Percentiles rank a stretch among this genome's conserved stretches.
These are phyloP conservation scores for Caenorhabditis remanei DNA, from an alignment of 1,140 invertebrate genomes.

Conservation along the genomic window DNA sequence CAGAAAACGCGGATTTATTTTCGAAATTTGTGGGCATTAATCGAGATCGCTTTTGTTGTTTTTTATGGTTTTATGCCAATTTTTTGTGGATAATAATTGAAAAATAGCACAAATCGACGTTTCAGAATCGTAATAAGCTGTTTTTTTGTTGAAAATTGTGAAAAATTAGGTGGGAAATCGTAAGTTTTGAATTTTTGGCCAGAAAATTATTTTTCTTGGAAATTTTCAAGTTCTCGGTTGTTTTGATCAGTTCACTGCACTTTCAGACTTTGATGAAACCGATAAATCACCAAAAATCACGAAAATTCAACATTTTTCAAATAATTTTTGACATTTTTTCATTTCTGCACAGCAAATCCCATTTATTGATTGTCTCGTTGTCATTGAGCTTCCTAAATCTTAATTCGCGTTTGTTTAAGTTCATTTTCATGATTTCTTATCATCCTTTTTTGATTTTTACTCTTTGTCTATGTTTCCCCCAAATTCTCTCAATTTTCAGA, in stretches of 20 bases:
- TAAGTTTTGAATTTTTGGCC: too few species aligned
- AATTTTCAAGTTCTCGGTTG: too few species aligned
- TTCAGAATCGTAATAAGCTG: neutral
- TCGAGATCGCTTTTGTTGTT: neutral
- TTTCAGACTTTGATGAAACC: too few species aligned
- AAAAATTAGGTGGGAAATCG: too few species aligned
- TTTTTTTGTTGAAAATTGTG: neutral
- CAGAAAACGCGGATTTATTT: neutral
- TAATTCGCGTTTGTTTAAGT: too few species aligned
- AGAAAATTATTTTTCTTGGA: too few species aligned
- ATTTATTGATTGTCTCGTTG: too few species aligned
- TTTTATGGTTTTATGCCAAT: neutral
- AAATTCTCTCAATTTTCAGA: slow-evolving; percentile 2
- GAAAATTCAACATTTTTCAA: neutral
- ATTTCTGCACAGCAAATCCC: neutral
- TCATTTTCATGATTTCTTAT: neutral
- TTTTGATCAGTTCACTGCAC: neutral
- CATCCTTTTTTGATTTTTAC: neutral
- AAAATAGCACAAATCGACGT: neutral
- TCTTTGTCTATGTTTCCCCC: neutral
- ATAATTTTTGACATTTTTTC: neutral
- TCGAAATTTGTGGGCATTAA: neutral
- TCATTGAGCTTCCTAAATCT: too few species aligned
- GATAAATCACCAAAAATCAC: neutral
- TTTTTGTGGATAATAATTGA: neutral